Evolutionary conservation across 1,140 invertebrate species (phyloP), one percentile per base, ranked within the genome.

Genomic region (Pseudomyrmex concolor): DNA sequence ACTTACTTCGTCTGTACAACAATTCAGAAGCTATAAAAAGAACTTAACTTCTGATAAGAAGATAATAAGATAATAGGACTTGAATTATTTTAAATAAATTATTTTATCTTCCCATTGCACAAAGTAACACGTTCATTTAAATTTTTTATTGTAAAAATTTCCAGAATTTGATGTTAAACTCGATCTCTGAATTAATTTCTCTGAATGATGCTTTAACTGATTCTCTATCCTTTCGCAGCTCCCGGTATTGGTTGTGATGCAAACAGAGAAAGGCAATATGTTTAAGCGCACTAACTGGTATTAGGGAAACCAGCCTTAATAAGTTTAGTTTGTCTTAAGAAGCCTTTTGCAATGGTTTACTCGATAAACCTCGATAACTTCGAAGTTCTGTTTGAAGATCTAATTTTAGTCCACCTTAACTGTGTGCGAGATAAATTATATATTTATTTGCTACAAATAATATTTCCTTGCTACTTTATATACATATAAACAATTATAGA

Each of bases 321-420:
- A 68, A 10, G 25, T 17, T 72, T 19, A 45, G 25, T 19, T 72
- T 45, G 17, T 55, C n/a, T 71, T 71, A 57, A 10, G 15, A 10
- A 71, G 15, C 9, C 13, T 54, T 12, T 3, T 43, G 12, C 51
- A 25, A 71, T 71, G 2, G n/a, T 70, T 70, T 34, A 70, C 48
- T 68, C 22, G 9, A 34, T 54, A 72, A 55, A 72, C 43, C 34
- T 7, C 43, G n/a, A 25, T 50, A 45, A 70, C 34, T 50, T 10
- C 2, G 7, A 67, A 68, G 13, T 19, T 67, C 2, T 51, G 50
- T 13, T 68, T 15, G 15, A 55, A 55, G 15, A 71, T 55, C 17
- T 70, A 54, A 51, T 70, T 54, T 70, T 55, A 55, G 4, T 17
- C 5, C 5, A 34, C 5, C 34, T 5, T 0, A 7, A 34, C 34